Conservation (phyloP, 2,888 invertebrate genomes). For the Aplocera efformata region DNA sequence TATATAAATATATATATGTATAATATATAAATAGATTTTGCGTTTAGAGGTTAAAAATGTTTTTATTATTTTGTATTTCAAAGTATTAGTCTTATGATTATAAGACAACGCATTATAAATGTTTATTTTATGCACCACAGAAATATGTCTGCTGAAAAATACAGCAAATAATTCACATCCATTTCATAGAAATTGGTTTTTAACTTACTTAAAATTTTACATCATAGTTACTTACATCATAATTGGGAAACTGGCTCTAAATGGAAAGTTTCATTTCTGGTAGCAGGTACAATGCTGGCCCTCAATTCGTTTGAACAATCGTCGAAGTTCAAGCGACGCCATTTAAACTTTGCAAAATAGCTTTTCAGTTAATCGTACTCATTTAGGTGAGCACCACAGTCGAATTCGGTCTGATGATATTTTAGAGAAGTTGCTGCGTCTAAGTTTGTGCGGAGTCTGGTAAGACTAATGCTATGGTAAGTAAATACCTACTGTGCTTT, state of each 20-base stretch:
- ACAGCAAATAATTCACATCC: no score
- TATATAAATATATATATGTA: no score
- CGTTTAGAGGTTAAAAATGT: no score
- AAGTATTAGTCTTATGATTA: no score
- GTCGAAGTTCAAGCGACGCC: slow-evolving; percentile 56
- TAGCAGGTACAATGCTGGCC: slow-evolving; percentile 57
- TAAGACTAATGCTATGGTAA: not conserved
- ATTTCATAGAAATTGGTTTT: slow-evolving; percentile 17
- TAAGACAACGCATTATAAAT: no score
- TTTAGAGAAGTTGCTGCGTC: slow-evolving; percentile 48
- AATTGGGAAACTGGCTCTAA: slow-evolving; percentile 29
- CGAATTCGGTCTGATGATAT: slow-evolving; percentile 56
- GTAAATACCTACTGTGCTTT: no score
- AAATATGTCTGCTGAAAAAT: no score
- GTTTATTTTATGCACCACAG: no score
- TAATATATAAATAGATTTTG: no score
- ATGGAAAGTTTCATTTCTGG: slow-evolving; percentile 43
- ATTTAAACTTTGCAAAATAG: slow-evolving; percentile 70
- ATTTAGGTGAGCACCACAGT: slow-evolving; percentile 59
- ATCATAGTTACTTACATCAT: slow-evolving; percentile 18
- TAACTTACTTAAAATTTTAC: slow-evolving; percentile 15
- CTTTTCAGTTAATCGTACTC: slow-evolving; percentile 70
- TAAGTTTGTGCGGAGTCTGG: slow-evolving; percentile 7
- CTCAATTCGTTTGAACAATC: slow-evolving; percentile 60
- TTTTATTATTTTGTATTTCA: no score